Evolutionary conservation across 2,888 invertebrate genomes (phyloP), one percentile per base, ranked within the genome.

Genomic region (Acanthoscelides obtectus): DNA sequence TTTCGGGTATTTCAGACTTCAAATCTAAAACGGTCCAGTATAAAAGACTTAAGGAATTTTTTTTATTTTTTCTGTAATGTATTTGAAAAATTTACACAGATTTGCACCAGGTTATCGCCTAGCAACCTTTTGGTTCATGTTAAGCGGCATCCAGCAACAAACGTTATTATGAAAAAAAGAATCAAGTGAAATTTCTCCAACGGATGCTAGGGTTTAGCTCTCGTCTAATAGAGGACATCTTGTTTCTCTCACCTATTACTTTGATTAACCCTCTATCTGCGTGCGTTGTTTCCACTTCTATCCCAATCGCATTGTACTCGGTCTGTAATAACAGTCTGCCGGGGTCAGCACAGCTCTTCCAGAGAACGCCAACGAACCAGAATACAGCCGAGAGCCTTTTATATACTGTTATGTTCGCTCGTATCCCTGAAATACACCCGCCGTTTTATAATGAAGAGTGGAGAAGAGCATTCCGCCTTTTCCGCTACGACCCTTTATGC

Each of bases 371-470:
- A 45, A 45, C 45, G 45, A 79, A 78, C 77, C 79, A 80, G 77
- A 45, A 45, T 45, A 45, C 45, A 45, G 45, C 45, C 78, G 77
- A 78, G 75, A 77, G 78, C 22, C 22, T 68, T 79, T 80, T 80
- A 80, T 81, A 81, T 81, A 82, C 78, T 81, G 81, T 82, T 82
- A 82, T 81, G 81, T 81, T 78, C 78, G 77, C 80, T 80, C 81
- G 80, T 83, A 81, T 80, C 77, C 78, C 73, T 82, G 79, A 82
- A 82, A 82, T 81, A 82, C 80, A 79, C 76, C 77, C 78, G 78
- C 78, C 79, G 80, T 82, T 83, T 82, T 83, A 82, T 82, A 83
- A 83, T 83, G 82, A 82, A 82, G 82, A 82, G 82, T 81, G 80
- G 81, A 82, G 81, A 82, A 79, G 81, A 79, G 80, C 81, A 81